Conservation (phyloP, 2,797 vertebrate species). For the Glossophaga mutica region DNA sequence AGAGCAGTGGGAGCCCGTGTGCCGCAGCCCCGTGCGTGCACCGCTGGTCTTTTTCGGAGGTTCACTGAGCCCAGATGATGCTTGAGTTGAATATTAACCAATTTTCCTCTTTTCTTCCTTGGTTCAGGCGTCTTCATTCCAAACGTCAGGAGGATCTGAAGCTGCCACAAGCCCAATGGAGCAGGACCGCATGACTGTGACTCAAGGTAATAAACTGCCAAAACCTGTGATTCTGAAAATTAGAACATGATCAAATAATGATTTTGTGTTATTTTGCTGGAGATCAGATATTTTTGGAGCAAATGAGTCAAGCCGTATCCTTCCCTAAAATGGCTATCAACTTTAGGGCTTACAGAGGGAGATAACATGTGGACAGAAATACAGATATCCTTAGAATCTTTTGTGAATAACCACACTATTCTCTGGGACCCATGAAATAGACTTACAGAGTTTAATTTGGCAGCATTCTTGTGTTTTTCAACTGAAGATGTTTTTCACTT, state of each 20-base stretch:
- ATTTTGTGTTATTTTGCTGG: not conserved
- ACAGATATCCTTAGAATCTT: not conserved
- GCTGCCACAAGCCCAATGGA: not conserved
- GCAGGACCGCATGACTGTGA: not conserved
- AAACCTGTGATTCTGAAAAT: not conserved
- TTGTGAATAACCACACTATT: not conserved
- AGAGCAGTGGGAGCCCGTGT: accelerated
- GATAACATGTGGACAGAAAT: not conserved
- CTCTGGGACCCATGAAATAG: not conserved
- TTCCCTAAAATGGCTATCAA: not conserved
- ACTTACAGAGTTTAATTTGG: not conserved
- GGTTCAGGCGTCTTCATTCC: slow-evolving; percentile 67
- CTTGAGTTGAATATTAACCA: not conserved
- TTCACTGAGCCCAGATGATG: not conserved
- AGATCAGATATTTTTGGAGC: not conserved
- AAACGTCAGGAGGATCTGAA: slow-evolving; percentile 47
- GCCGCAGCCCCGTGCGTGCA: too few species aligned
- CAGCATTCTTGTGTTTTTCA: not conserved
- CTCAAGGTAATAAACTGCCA: slow-evolving; percentile 75
- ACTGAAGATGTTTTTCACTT: not conserved
- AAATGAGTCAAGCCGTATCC: not conserved
- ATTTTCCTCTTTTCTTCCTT: slow-evolving; percentile 16
- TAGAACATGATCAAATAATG: not conserved
- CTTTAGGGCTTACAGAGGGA: not conserved
- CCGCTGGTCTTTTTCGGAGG: not conserved